Conservation (phyloP, 1,140 invertebrate species). For the Drosophila murphyi region DNA sequence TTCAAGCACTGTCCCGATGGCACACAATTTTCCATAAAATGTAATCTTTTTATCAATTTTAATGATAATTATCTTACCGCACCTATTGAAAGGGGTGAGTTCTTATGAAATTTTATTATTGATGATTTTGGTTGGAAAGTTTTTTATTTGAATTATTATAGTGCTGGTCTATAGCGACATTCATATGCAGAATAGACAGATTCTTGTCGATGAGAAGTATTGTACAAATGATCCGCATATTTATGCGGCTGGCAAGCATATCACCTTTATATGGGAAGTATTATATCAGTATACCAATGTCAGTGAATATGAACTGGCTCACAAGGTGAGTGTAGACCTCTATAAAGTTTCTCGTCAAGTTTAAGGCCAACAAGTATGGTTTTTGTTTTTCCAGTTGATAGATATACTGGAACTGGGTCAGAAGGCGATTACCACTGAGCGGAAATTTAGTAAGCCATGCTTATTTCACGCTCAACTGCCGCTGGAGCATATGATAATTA, state of each 20-base stretch:
- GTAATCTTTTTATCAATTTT: slow-evolving; percentile 61
- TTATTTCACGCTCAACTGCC: slow-evolving; percentile 47
- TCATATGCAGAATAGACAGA: slow-evolving; percentile 9
- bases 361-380: background rate
- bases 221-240: slow-evolving; percentile 55
- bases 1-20: slow-evolving; percentile 15
- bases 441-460: slow-evolving; percentile 28
- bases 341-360: background rate
- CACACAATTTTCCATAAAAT: background rate
- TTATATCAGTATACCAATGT: slow-evolving; percentile 48
- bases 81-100: slow-evolving; percentile 1
- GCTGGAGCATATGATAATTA: slow-evolving; percentile 40
- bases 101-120: background rate
- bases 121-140: too few relatives aligned
- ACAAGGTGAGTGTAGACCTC: slow-evolving; percentile 43
- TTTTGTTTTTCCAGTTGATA: slow-evolving; percentile 18
- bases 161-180: slow-evolving; percentile 23
- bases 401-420: slow-evolving; percentile 19
- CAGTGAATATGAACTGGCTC: slow-evolving; percentile 47
- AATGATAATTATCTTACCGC: slow-evolving; percentile 6
- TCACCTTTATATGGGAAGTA: slow-evolving; percentile 12
- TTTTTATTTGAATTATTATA: background rate
- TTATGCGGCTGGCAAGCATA: slow-evolving; percentile 51
- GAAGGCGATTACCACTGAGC: background rate
- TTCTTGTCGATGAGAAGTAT: slow-evolving; percentile 48